phyloP scores from a whole-genome alignment of 2,113 vertebrate genomes.

The Rhodinocichla rosea region DNA sequence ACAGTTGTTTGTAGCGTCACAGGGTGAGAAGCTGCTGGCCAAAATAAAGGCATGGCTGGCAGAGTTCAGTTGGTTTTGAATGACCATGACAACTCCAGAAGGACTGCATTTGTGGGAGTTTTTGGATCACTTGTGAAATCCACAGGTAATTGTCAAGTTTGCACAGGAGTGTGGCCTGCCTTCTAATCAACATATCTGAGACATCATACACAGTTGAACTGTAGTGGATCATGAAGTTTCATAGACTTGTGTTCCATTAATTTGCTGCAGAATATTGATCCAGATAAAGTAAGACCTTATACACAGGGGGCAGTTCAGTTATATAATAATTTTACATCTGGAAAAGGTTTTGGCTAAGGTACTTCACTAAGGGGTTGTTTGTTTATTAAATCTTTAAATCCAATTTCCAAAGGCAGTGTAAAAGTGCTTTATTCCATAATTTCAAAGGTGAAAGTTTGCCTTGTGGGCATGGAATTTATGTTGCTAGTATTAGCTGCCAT shows the following conservation, averaged over 20 bases:
- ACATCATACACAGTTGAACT: neutral
- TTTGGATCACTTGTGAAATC: neutral
- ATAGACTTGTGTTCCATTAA: neutral
- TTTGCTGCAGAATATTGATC: constrained; percentile 8
- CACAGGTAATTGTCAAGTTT: neutral
- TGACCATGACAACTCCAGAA: neutral
- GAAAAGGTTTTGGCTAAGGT: neutral
- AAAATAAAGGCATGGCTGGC: neutral
- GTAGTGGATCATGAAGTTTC: neutral
- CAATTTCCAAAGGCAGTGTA: constrained; percentile 14
- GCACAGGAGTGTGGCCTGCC: neutral
- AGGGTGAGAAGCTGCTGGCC: neutral
- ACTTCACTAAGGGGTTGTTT: neutral
- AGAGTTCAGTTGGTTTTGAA: neutral
- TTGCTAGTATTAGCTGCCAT: neutral
- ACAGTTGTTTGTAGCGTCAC: neutral
- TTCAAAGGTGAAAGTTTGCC: neutral
- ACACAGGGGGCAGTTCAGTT: neutral
- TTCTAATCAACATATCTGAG: neutral
- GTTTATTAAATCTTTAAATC: constrained; percentile 28
- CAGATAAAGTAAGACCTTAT: neutral
- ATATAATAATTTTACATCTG: neutral
- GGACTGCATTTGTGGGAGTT: neutral
- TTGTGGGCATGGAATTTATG: neutral
- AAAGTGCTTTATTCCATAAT: neutral